Conservation (phyloP, 1,140 invertebrate genomes). For the Orius laevigatus region DNA sequence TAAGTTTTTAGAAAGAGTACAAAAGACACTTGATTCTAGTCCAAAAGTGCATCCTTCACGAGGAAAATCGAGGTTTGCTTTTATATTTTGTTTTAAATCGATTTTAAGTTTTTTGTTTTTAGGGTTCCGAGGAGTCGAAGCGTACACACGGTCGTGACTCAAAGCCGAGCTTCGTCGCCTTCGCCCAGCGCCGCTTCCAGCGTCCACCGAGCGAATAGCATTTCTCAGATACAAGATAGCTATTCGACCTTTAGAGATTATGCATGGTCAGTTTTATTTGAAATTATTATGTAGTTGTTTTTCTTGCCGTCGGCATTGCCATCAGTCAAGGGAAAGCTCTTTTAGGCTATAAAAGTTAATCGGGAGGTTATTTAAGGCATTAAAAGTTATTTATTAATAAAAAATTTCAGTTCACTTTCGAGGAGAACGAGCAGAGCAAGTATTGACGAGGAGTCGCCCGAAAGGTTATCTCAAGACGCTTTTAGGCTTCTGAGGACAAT, state of each 20-base stretch:
- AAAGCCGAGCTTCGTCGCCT: constrained; percentile 19
- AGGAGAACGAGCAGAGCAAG: constrained; percentile 21
- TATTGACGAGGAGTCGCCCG: constrained; percentile 36
- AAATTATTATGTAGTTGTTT: background rate
- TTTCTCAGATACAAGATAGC: constrained; percentile 22
- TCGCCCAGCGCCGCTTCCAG: constrained; percentile 8
- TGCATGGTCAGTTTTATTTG: constrained; percentile 27
- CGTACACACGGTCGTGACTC: constrained; percentile 34
- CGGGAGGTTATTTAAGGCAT: background rate
- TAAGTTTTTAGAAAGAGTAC: constrained; percentile 52
- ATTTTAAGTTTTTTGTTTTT: constrained; percentile 1
- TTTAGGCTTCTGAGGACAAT: constrained; percentile 46
- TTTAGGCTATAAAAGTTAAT: constrained; percentile 5
- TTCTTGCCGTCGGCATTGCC: background rate
- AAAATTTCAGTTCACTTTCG: constrained; percentile 13
- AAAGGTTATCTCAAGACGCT: constrained; percentile 48
- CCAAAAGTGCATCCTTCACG: constrained; percentile 11
- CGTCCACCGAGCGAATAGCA: constrained; percentile 22
- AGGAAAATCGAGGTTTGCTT: constrained; percentile 18
- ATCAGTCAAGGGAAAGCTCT: background rate
- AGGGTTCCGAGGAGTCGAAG: constrained; percentile 30
- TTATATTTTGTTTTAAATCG: background rate
- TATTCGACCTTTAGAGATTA: constrained; percentile 32
- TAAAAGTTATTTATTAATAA: background rate
- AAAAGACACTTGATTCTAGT: constrained; percentile 39